Percentiles rank a stretch among this genome's conserved stretches.
Conservation (phyloP, 1,140 invertebrate species). For the Orchesella cincta region DNA sequence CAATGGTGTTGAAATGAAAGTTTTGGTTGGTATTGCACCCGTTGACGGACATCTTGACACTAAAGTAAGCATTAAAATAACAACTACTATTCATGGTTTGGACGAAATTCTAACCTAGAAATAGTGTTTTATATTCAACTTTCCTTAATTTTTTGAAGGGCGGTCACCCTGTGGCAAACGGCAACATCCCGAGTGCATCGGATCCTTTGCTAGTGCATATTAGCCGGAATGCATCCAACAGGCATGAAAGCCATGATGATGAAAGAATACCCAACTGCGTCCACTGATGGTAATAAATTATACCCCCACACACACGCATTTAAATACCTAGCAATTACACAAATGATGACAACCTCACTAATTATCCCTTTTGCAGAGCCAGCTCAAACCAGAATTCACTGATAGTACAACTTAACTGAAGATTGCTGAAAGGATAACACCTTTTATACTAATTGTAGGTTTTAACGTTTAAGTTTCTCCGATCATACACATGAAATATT, state of each 20-base stretch:
- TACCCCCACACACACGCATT: neutral
- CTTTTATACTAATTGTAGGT: slow-evolving; percentile 26
- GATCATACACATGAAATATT: no score
- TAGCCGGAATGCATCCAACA: slow-evolving; percentile 38
- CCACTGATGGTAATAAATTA: slow-evolving; percentile 12
- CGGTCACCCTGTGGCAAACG: slow-evolving; percentile 37
- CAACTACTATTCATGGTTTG: no score
- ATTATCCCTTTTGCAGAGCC: slow-evolving; percentile 34
- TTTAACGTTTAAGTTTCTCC: neutral
- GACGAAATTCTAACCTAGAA: neutral
- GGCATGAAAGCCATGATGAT: slow-evolving; percentile 36
- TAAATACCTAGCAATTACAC: neutral
- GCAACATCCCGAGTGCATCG: slow-evolving; percentile 36
- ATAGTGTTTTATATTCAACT: neutral
- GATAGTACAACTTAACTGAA: slow-evolving; percentile 47
- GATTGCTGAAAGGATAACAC: slow-evolving; percentile 38
- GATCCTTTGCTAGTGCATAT: slow-evolving; percentile 44
- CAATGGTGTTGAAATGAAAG: slow-evolving; percentile 48
- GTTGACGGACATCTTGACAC: slow-evolving; percentile 36
- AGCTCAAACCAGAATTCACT: slow-evolving; percentile 40
- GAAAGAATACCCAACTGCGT: slow-evolving; percentile 37
- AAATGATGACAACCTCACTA: neutral
- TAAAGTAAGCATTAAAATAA: slow-evolving; percentile 36
- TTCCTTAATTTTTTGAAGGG: slow-evolving; percentile 34
- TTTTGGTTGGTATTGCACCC: slow-evolving; percentile 30